These are phyloP conservation scores for Rhingia rostrata DNA, from an alignment of 2,888 invertebrate species.

Conservation along the genomic window DNA sequence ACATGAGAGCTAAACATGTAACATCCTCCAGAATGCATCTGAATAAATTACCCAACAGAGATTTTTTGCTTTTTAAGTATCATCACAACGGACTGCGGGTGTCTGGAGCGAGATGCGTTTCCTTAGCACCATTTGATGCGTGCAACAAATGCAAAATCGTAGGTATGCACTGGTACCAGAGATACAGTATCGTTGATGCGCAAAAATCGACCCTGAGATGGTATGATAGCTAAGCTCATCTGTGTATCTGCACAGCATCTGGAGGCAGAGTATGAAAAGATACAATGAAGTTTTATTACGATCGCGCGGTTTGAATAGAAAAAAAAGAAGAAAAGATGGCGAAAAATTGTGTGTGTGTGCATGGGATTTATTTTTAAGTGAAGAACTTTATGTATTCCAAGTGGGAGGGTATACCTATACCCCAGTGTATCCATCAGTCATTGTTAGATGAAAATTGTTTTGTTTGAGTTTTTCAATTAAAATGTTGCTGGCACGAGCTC, in stretches of 20 bases:
- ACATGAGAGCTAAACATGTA: constrained; percentile 44
- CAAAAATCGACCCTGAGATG: constrained; percentile 36
- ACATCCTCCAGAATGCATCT: constrained; percentile 62
- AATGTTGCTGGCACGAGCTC: constrained; percentile 22
- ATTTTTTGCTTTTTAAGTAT: constrained; percentile 43
- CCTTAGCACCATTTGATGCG: constrained; percentile 63
- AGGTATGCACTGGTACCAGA: constrained; percentile 12
- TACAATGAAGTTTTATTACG: constrained; percentile 52
- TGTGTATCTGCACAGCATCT: constrained; percentile 44
- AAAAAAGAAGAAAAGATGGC: background rate
- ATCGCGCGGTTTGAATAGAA: constrained; percentile 34
- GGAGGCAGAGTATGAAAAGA: constrained; percentile 21
- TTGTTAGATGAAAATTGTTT: constrained; percentile 71
- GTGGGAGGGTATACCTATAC: constrained; percentile 12
- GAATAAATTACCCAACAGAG: constrained; percentile 65
- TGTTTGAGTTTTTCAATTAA: constrained; percentile 72
- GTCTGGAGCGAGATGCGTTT: constrained; percentile 53
- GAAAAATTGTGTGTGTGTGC: constrained; percentile 3
- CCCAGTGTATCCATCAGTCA: constrained; percentile 43
- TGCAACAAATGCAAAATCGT: constrained; percentile 47
- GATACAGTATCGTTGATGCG: constrained; percentile 27
- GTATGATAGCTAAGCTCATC: constrained; percentile 35
- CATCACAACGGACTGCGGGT: constrained; percentile 29
- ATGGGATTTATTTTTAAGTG: constrained; percentile 50
- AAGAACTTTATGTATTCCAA: constrained; percentile 50